These are phyloP conservation scores for Vanacampus margaritifer DNA, from an alignment of 2,113 vertebrate genomes.

Conservation along the genomic window DNA sequence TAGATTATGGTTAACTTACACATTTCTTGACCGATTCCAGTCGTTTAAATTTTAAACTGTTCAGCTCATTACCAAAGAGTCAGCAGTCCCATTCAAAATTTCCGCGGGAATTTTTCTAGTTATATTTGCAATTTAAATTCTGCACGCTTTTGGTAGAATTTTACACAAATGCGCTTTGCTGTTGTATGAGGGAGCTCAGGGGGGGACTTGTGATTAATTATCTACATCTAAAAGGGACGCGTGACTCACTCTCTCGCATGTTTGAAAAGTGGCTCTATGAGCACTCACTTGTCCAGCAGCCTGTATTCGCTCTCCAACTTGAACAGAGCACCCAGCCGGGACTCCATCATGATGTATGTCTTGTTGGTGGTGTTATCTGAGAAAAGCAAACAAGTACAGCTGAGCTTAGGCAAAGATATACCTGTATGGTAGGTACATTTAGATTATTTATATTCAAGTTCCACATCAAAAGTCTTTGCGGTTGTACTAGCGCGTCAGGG, in stretches of 20 bases:
- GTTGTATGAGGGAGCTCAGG: neutral
- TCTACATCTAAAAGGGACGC: constrained; percentile 1
- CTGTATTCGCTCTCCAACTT: constrained; percentile 89
- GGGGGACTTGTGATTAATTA: neutral
- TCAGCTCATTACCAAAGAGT: too few species aligned
- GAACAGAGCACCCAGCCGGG: constrained; percentile 86
- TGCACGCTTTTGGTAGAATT: neutral
- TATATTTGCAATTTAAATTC: too few species aligned
- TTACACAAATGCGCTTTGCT: neutral
- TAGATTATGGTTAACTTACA: too few species aligned
- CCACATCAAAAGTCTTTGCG: too few species aligned
- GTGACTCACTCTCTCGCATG: neutral
- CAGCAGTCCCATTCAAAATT: too few species aligned
- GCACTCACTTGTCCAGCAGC: constrained; percentile 85
- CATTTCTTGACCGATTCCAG: too few species aligned
- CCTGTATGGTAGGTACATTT: neutral
- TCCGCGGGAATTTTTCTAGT: too few species aligned
- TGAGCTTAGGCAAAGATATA: neutral
- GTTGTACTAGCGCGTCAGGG: too few species aligned
- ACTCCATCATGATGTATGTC: constrained; percentile 91
- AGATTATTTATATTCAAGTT: neutral
- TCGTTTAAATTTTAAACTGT: too few species aligned
- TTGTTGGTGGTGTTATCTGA: constrained; percentile 80
- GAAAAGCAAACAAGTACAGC: constrained; percentile 2
- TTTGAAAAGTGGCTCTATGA: neutral